These are phyloP conservation scores for Campopleginae sp. DNA, from an alignment of 2,888 invertebrate genomes.

Conservation along the genomic window DNA sequence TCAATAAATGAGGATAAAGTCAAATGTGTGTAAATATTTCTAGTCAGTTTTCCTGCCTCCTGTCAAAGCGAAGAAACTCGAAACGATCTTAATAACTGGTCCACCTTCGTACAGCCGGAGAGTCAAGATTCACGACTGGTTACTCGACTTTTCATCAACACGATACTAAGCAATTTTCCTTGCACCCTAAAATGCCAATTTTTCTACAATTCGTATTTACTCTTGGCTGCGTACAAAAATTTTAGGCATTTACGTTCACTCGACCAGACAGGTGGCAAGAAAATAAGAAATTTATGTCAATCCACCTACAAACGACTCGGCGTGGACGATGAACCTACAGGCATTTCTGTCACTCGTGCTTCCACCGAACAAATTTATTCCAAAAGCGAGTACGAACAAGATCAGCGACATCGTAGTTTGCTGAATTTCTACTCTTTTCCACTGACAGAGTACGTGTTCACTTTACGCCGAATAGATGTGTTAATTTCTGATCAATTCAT, in stretches of 20 bases:
- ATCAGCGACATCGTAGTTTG: constrained; percentile 69
- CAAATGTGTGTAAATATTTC: constrained; percentile 38
- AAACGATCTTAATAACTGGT: constrained; percentile 65
- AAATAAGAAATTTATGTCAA: constrained; percentile 67
- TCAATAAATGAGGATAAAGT: not conserved
- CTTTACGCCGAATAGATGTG: not conserved
- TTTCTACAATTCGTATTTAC: not conserved
- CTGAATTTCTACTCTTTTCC: constrained; percentile 71
- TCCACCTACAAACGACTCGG: constrained; percentile 75
- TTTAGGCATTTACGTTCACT: constrained; percentile 72
- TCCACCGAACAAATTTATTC: constrained; percentile 72
- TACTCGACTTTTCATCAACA: constrained; percentile 8
- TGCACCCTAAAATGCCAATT: not conserved
- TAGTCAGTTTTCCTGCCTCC: constrained; percentile 71
- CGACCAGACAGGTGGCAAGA: constrained; percentile 73
- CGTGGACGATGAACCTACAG: constrained; percentile 48
- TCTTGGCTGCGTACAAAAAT: not conserved
- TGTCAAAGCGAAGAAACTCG: constrained; percentile 56
- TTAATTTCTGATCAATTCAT: not conserved
- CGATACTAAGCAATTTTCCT: not conserved
- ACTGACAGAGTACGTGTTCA: constrained; percentile 65
- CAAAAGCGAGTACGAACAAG: constrained; percentile 64
- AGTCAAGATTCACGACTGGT: constrained; percentile 77
- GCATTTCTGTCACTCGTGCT: constrained; percentile 73
- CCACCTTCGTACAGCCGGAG: constrained; percentile 71